Conservation (phyloP, 1,140 invertebrate species). For the Mycetomoellerius zeteki region DNA sequence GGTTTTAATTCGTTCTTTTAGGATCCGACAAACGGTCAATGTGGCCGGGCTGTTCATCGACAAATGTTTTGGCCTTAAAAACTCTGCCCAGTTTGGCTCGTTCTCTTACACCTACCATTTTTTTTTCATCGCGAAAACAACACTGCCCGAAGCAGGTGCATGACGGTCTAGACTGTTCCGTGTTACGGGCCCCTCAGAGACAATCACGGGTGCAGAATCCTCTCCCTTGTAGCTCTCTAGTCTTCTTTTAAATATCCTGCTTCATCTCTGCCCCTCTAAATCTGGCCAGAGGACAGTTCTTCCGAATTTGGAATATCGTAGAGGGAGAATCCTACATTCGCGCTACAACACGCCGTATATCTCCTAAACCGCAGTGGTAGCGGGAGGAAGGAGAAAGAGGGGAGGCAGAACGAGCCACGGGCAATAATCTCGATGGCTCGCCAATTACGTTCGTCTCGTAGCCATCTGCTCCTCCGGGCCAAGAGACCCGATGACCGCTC, state of each 20-base stretch:
- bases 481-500: conserved; percentile 72
- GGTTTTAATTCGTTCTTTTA: conserved; percentile 4
- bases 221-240: background rate
- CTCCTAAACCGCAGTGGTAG: conserved; percentile 6
- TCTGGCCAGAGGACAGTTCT: conserved; percentile 33
- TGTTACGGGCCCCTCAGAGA: conserved; percentile 21
- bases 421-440: conserved; percentile 82
- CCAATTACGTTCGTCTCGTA: conserved; percentile 84
- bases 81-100: background rate
- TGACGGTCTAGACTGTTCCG: conserved; percentile 54
- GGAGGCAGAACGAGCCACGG: conserved; percentile 70
- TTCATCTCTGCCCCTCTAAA: conserved; percentile 13
- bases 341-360: background rate
- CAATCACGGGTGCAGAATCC: conserved; percentile 11
- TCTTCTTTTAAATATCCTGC: conserved; percentile 19
- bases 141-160: conserved; percentile 32
- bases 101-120: conserved; percentile 2
- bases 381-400: conserved; percentile 6
- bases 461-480: conserved; percentile 81
- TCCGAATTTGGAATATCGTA: conserved; percentile 60
- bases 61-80: conserved; percentile 4
- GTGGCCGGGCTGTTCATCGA: background rate
- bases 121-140: conserved; percentile 41
- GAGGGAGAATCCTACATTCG: conserved; percentile 37
- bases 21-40: background rate